Base-by-base conservation (phyloP, 2,888 invertebrate genomes). In the Falcaria lacertinaria region DNA sequence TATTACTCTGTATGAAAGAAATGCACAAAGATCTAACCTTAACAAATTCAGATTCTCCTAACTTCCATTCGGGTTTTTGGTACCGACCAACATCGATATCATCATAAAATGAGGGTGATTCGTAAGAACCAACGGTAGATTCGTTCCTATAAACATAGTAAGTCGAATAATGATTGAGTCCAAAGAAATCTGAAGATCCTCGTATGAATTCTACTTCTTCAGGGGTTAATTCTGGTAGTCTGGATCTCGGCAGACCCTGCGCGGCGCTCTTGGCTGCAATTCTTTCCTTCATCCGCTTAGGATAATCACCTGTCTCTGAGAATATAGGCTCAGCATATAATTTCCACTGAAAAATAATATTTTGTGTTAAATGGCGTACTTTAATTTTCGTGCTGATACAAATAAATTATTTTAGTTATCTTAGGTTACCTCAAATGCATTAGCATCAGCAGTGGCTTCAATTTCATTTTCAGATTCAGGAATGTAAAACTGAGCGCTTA, bases 81-180 rank as follows among this genome's bases (percentile, higher is more conserved):
- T 57, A 57, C 5, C 13, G 35, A 2, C 49, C 13, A 7, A 45
- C 54, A n/a, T 45, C 68, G 0, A 69, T 19, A 38, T 75, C 74
- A 39, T 72, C 74, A 8, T 52, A 43, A 34, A 50, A 60, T 1
- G 74, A 75, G 0, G 75, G 74, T 2, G 41, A 14, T 2, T 41
- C 44, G 15, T 59, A 58, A 38, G 43, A 48, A 7, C 57, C 58
- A 0, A 19, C 5, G 0, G 49, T 52, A 19, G 69, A 62, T 38
- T 62, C 67, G 42, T 79, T 75, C 56, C 62, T 67, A 6, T 83
- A 87, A 1, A 76, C 79, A 36, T 91, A 57, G 45, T 64, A 66
- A 4, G 91, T 78, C 0, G 91, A 90, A 68, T 95, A 95, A 48
- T 92, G 90, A 57, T 95, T 95, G 4, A 95, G 69, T 7, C 93